Base-by-base conservation (phyloP, 2,797 vertebrate genomes). In the Phyllotis vaccarum region DNA sequence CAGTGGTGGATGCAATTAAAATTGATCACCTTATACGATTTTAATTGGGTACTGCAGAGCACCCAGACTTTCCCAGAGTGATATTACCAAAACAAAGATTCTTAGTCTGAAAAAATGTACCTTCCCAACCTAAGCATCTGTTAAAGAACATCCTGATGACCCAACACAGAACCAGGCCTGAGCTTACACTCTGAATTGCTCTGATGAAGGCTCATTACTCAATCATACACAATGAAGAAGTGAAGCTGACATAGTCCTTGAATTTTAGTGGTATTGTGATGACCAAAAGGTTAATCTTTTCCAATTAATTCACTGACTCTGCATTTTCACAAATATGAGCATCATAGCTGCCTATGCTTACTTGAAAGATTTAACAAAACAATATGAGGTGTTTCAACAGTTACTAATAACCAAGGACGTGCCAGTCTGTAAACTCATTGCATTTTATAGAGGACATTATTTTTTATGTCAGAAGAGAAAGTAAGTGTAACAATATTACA, bases 351-450 rank as follows among this genome's bases (percentile, higher is more conserved):
- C 9, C 75, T 72, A 82, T 75, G 66, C 3, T 75, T 74, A 6
- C 40, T 95, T 89, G 81, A 43, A 94, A 75, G 24, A 82, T 85
- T 29, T 89, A 85, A 58, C 72, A 78, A 93, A 52, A 89, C 72
- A 40, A 0, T 49, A 52, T 72, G 80, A 86, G 6, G 1, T 68
- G 19, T 27, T 86, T 49, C 66, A 49, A 13, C 21, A 74, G 22
- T 75, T 70, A 6, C n/a, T 68, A 49, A 79, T 19, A 75, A 46
- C 17, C 21, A 17, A 89, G 12, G 40, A 49, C 74, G 43, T 22
- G 78, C n/a, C 6, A 80, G 4, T 72, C 52, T 54, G 60, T 54
- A 37, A 87, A 70, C 27, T 54, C 40, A 37, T 60, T n/a, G 37
- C 24, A 70, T 34, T 34, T 93, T 82, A 46, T 11, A 66, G 6